Evolutionary conservation across 2,888 invertebrate species (phyloP).

Genomic region (Caenorhabditis japonica): DNA sequence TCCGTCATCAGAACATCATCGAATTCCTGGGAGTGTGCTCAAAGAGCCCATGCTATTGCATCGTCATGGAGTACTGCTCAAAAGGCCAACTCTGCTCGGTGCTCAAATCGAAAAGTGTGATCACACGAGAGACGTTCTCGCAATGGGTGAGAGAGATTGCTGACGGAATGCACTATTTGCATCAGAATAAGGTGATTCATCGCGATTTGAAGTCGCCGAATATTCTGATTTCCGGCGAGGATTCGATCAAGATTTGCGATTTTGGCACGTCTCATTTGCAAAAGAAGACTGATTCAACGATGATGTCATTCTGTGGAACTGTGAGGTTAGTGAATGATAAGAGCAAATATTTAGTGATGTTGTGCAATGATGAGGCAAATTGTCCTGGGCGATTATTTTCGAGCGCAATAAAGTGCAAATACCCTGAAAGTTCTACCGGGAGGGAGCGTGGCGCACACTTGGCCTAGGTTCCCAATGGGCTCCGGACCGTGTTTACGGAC

Average conservation of each 20-base stretch:
- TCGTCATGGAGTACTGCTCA: constrained; percentile 98
- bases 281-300: constrained; percentile 80
- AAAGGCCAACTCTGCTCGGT: constrained; percentile 94
- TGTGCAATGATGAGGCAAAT: no score
- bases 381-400: no score
- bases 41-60: constrained; percentile 90
- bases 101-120: constrained; percentile 80
- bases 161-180: constrained; percentile 94
- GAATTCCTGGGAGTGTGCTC: constrained; percentile 86
- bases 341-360: no score
- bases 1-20: constrained; percentile 92
- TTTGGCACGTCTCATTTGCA: constrained; percentile 87
- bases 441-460: no score
- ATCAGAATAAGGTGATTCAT: constrained; percentile 95
- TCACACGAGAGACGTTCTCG: constrained; percentile 21
- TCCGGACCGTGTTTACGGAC: no score
- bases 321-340: constrained; percentile 36
- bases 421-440: no score
- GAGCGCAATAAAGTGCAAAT: no score
- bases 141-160: constrained; percentile 86
- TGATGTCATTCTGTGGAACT: constrained; percentile 98
- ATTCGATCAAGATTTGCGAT: constrained; percentile 91
- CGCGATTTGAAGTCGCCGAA: constrained; percentile 98
- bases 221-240: constrained; percentile 79
- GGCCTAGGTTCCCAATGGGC: no score